Base-by-base conservation (phyloP, 1,140 invertebrate species). In the Lordiphosa clarofinis region DNA sequence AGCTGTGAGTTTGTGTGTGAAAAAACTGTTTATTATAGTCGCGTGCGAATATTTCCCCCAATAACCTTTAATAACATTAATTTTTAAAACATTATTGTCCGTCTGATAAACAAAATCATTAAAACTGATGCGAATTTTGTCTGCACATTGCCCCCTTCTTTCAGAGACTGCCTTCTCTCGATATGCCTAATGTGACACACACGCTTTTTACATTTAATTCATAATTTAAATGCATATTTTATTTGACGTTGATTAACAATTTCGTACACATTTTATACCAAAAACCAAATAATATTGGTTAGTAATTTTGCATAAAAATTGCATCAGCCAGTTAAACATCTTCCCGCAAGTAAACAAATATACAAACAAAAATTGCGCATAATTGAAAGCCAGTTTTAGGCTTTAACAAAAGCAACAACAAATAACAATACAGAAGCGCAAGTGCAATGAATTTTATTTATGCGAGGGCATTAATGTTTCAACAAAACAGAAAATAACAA, bases 231-330 rank as follows among this genome's bases (percentile, higher is more conserved):
- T 82, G 76, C 76, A 82, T 65, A 69, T 75, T 49, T 68, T 52
- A 56, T 57, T 59, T 60, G 47, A 52, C 58, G 50, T 56, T 75
- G 72, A 74, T 74, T 75, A 70, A 69, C 37, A 63, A 54, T 67
- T 73, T 65, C 54, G 33, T 42, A 49, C 56, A 28, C 40, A 24
- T 28, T 28, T 28, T 28, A 28, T 28, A 28, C 24, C 36, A 46
- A 35, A 4, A 28, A 44, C 36, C 33, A 61, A 61, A 59, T 58
- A 47, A 55, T 76, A 59, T 82, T 60, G 57, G 59, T 82, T 78
- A 73, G 73, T 84, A 82, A 82, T 82, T 82, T 75, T 70, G 69
- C 79, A 78, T 86, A 73, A 78, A 70, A 62, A 86, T 84, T 84
- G 73, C 78, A 78, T 84, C 78, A 84, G 78, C 78, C 78, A 52